Percentiles rank a stretch among this genome's conserved stretches.
These are phyloP conservation scores for Saxidomus purpurata DNA, from an alignment of 1,140 invertebrate genomes.

Conservation along the genomic window DNA sequence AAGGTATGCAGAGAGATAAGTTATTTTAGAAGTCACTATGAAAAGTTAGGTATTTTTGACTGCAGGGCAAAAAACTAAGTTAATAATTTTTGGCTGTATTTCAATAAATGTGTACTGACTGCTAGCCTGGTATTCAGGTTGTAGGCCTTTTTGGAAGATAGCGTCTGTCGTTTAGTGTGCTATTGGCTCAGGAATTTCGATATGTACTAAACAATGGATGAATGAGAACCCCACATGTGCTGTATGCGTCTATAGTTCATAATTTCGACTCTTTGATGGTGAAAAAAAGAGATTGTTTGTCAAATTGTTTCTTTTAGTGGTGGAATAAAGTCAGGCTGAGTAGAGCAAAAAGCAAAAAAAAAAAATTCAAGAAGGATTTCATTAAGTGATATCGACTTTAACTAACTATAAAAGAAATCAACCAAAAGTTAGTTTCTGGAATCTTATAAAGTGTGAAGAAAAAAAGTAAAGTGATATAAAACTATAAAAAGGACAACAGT, in stretches of 20 bases:
- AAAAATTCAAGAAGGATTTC: no score
- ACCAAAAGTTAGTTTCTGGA: no score
- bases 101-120: constrained; percentile 18
- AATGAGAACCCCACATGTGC: neutral
- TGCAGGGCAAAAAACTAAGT: constrained; percentile 11
- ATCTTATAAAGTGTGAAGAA: no score
- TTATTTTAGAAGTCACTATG: constrained; percentile 4
- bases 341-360: no score
- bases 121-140: neutral
- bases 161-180: neutral
- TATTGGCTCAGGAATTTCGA: constrained; percentile 2
- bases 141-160: neutral
- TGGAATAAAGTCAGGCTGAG: no score
- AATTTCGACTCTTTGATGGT: neutral
- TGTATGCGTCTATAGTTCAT: neutral
- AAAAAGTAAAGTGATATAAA: no score
- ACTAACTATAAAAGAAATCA: no score
- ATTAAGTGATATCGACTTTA: no score
- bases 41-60: constrained; percentile 30
- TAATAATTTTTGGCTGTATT: constrained; percentile 25
- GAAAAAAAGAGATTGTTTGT: neutral
- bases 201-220: constrained; percentile 1
- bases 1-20: neutral
- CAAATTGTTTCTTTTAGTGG: neutral
- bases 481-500: no score